These are phyloP conservation scores for Toxotes lorentzi DNA, from an alignment of 2,797 vertebrate species.

Conservation along the genomic window DNA sequence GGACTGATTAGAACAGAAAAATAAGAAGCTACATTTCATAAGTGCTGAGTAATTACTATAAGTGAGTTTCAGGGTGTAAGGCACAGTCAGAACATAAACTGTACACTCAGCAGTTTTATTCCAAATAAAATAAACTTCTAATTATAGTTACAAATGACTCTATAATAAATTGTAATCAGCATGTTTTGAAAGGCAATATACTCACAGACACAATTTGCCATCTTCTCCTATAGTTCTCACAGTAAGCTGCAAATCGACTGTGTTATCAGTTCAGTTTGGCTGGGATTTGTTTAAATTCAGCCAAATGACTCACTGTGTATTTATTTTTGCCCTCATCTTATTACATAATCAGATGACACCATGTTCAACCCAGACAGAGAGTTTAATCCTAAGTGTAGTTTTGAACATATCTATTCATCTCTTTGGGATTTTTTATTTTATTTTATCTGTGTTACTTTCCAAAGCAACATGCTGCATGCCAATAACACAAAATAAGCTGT, in stretches of 20 bases:
- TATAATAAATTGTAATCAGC: slow-evolving; percentile 60
- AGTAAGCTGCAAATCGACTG: background rate
- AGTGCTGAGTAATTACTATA: slow-evolving; percentile 34
- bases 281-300: slow-evolving; percentile 19
- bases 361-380: slow-evolving; percentile 9
- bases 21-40: slow-evolving; percentile 40
- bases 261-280: slow-evolving; percentile 41
- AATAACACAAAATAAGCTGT: background rate
- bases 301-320: slow-evolving; percentile 28
- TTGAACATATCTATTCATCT: background rate
- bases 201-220: slow-evolving; percentile 13
- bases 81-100: slow-evolving; percentile 17
- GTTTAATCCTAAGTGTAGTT: background rate
- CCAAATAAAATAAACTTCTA: slow-evolving; percentile 57
- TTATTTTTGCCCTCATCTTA: slow-evolving; percentile 25
- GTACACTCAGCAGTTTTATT: slow-evolving; percentile 24
- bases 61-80: slow-evolving; percentile 26
- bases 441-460: background rate
- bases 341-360: slow-evolving; percentile 45
- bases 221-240: slow-evolving; percentile 35
- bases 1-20: slow-evolving; percentile 44
- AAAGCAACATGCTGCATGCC: background rate
- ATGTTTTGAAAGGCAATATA: slow-evolving; percentile 56
- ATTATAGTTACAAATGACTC: slow-evolving; percentile 37
- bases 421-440: too few species aligned